Conservation (phyloP, 2,888 invertebrate species). For the Amblyjoppa fuscipennis region DNA sequence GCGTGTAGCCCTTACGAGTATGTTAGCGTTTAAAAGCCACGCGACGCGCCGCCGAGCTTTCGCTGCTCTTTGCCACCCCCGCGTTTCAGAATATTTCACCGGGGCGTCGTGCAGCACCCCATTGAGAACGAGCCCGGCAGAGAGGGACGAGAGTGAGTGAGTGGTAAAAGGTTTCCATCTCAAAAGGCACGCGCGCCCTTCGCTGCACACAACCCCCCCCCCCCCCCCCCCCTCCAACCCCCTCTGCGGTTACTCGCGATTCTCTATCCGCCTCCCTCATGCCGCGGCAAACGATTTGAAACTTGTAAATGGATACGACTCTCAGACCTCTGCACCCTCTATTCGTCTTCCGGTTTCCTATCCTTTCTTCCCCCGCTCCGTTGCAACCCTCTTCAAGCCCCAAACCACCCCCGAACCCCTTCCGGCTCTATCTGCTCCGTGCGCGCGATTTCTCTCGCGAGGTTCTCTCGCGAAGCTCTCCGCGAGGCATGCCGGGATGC, state of each 20-base stretch:
- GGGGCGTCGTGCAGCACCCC: constrained; percentile 68
- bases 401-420: constrained; percentile 22
- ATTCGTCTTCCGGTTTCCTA: constrained; percentile 62
- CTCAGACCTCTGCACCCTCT: constrained; percentile 72
- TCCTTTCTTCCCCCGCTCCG: constrained; percentile 28
- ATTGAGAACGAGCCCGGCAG: constrained; percentile 45
- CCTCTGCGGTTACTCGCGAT: too few relatives aligned
- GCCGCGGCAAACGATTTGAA: constrained; percentile 78
- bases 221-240: constrained; percentile 9
- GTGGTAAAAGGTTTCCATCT: constrained; percentile 81
- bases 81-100: constrained; percentile 79
- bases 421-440: constrained; percentile 3
- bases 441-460: constrained; percentile 58
- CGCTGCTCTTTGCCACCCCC: constrained; percentile 8
- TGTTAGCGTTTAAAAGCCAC: constrained; percentile 81
- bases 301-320: constrained; percentile 81
- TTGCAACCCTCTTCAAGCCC: constrained; percentile 18
- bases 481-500: constrained; percentile 12
- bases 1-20: constrained; percentile 62
- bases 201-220: not conserved
- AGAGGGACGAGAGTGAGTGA: constrained; percentile 55
- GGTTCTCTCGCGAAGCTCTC: constrained; percentile 27
- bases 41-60: constrained; percentile 71
- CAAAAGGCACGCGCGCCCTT: constrained; percentile 74
- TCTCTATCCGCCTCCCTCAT: constrained; percentile 51